phyloP scores from a whole-genome alignment of 2,797 vertebrate species.

The Scolopax rusticola region DNA sequence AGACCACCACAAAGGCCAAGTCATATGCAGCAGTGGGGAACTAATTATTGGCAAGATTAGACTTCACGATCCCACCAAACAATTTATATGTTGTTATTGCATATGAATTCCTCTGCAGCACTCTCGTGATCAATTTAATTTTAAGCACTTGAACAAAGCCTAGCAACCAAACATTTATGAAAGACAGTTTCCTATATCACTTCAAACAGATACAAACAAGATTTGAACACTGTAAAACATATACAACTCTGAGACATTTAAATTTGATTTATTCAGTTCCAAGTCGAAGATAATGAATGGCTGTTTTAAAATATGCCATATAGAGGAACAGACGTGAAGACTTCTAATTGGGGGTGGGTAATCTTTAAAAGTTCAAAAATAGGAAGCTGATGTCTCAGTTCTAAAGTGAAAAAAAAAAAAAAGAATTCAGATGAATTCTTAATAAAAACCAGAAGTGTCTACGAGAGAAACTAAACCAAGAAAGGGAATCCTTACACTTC shows the following conservation, averaged over 20 bases:
- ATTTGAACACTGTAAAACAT: neutral
- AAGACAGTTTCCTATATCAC: neutral
- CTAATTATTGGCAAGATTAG: conserved; percentile 14
- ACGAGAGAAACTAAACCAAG: neutral
- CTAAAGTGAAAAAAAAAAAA: neutral
- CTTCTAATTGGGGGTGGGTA: neutral
- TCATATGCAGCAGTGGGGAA: neutral
- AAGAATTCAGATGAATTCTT: neutral
- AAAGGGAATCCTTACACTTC: neutral
- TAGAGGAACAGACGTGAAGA: neutral
- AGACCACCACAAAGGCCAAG: conserved; percentile 4
- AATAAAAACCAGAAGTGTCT: neutral
- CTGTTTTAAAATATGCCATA: neutral
- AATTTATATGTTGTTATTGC: neutral
- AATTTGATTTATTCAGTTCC: neutral
- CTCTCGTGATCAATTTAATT: neutral
- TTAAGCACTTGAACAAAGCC: neutral
- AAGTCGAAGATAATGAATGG: neutral
- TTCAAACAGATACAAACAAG: neutral
- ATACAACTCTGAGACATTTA: neutral
- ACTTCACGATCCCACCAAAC: neutral
- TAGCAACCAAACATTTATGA: neutral
- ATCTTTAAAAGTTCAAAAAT: neutral
- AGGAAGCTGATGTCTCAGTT: neutral
- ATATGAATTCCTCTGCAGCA: neutral